Evolutionary conservation across 2,113 vertebrate species (phyloP).

Genomic region (Spea multiplicata): DNA sequence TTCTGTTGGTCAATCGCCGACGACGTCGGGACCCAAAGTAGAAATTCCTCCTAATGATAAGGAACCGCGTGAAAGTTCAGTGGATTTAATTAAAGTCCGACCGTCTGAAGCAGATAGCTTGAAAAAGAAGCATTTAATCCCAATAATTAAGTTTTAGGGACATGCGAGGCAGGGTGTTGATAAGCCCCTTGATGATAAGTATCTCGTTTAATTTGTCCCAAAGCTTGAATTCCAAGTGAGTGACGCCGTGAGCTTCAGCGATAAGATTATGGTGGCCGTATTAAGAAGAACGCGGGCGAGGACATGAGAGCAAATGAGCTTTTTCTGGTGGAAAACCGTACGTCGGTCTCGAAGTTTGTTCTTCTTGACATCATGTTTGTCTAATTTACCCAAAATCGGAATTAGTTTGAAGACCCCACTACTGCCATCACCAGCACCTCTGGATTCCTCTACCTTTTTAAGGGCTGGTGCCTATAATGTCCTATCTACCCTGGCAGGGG

Average conservation of each 20-base stretch:
- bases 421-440: too few relatives aligned
- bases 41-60: conserved; percentile 22
- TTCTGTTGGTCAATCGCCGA: neutral
- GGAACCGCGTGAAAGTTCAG: conserved; percentile 20
- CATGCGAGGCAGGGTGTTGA: conserved; percentile 1
- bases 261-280: conserved; percentile 4
- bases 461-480: too few relatives aligned
- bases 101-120: conserved; percentile 39
- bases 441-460: too few relatives aligned
- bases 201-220: conserved; percentile 44
- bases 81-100: conserved; percentile 36
- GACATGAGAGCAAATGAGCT: neutral
- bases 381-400: too few relatives aligned
- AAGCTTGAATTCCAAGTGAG: conserved; percentile 13
- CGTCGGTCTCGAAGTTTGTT: neutral
- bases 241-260: neutral
- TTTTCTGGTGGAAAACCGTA: neutral
- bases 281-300: neutral
- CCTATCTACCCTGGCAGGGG: too few relatives aligned
- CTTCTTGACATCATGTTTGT: too few relatives aligned
- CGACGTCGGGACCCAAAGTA: conserved; percentile 3
- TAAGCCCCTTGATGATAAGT: conserved; percentile 39
- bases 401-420: too few relatives aligned
- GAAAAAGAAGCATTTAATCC: conserved; percentile 43
- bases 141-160: conserved; percentile 41